phyloP scores from a whole-genome alignment of 1,140 invertebrate species.

The Bombus balteatus region DNA sequence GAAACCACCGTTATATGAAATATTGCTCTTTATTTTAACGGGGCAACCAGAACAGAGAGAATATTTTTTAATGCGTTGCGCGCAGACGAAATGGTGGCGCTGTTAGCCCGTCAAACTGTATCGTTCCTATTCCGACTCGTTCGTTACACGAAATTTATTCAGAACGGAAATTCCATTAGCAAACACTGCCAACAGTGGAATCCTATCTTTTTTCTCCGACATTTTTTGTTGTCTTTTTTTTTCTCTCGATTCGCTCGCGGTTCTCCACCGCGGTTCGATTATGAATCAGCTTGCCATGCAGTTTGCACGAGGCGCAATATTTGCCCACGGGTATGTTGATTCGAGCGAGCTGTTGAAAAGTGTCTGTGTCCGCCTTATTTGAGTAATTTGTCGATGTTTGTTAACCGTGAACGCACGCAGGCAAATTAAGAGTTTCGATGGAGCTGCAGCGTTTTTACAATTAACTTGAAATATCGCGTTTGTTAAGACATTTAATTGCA shows the following conservation, averaged over 20 bases:
- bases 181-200: not conserved
- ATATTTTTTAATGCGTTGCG: conserved; percentile 13
- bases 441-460: not conserved
- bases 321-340: not conserved
- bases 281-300: not conserved
- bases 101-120: conserved; percentile 40
- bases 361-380: not conserved
- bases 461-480: not conserved
- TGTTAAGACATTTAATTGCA: not conserved
- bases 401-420: not conserved
- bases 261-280: not conserved
- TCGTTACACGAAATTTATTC: conserved; percentile 42
- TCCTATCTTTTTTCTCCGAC: not conserved
- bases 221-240: not conserved
- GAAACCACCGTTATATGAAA: not conserved
- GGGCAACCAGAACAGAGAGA: not conserved
- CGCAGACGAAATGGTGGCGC: not conserved
- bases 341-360: not conserved
- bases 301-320: not conserved
- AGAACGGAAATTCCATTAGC: conserved; percentile 37
- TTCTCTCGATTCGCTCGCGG: not conserved
- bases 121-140: not conserved
- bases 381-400: not conserved
- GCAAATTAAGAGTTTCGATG: not conserved
- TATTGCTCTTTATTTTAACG: conserved; percentile 31